Evolutionary conservation across 2,113 vertebrate species (phyloP).

Genomic region (Jaculus jaculus): DNA sequence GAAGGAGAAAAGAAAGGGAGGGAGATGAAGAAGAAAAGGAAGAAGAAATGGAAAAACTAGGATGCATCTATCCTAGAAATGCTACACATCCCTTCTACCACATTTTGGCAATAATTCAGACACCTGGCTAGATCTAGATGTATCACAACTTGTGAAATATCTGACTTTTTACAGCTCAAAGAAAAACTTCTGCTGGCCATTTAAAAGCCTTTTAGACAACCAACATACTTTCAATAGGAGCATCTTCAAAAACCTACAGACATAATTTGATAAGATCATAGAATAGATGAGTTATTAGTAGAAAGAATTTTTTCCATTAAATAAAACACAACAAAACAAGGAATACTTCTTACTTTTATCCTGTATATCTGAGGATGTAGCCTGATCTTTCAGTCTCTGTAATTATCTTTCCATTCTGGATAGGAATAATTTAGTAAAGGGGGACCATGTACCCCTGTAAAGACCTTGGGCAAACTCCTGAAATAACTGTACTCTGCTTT

Average conservation of each 20-base stretch:
- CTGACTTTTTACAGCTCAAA: neutral
- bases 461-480: neutral
- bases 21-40: too few species aligned
- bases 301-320: neutral
- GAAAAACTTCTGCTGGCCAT: slow-evolving; percentile 23
- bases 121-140: neutral
- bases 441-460: neutral
- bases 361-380: neutral
- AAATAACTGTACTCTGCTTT: neutral
- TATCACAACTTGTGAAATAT: neutral
- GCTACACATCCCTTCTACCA: neutral
- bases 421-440: neutral
- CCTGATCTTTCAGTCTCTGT: neutral
- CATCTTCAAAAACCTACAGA: slow-evolving; percentile 25
- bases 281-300: neutral
- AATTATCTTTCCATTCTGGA: neutral
- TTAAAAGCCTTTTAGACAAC: neutral
- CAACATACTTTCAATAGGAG: neutral
- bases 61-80: neutral
- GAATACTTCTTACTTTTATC: neutral
- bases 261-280: slow-evolving; percentile 41
- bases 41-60: neutral
- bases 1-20: neutral
- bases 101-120: neutral
- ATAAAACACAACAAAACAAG: slow-evolving; percentile 4